Evolutionary conservation across 2,797 vertebrate species (phyloP).

Genomic region (Rhynchotus rufescens): DNA sequence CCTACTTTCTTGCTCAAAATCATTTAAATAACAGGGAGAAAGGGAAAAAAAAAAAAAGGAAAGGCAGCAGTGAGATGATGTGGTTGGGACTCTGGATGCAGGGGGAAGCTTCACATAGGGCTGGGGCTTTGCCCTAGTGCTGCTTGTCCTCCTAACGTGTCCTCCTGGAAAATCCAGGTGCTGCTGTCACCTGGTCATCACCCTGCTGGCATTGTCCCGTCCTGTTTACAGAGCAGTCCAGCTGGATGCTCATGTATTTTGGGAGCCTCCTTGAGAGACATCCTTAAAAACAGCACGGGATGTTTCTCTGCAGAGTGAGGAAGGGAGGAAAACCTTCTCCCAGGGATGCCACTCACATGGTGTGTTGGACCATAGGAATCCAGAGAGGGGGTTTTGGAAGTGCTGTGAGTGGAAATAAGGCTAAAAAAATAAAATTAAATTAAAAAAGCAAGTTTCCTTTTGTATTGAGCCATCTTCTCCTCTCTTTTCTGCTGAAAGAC

Average conservation of each 20-base stretch:
- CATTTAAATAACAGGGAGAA: slow-evolving; percentile 84
- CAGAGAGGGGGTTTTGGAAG: neutral
- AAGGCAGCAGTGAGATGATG: neutral
- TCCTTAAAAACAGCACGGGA: rapidly evolving
- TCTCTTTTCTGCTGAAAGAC: neutral
- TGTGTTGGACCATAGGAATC: neutral
- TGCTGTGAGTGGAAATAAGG: slow-evolving; percentile 55
- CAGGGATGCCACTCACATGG: neutral
- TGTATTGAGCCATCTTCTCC: slow-evolving; percentile 43
- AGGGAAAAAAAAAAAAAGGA: slow-evolving; percentile 39
- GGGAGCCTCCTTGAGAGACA: neutral
- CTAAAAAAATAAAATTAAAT: slow-evolving; percentile 48
- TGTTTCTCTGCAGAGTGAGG: rapidly evolving
- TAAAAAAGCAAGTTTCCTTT: neutral
- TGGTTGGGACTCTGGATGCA: neutral
- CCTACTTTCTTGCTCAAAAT: slow-evolving; percentile 97
- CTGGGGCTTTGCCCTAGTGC: neutral
- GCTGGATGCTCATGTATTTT: neutral
- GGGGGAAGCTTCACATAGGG: neutral
- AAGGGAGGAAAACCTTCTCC: neutral
- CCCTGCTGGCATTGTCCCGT: rapidly evolving
- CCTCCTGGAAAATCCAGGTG: neutral
- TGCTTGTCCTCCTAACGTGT: neutral
- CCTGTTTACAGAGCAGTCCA: rapidly evolving
- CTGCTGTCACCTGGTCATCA: neutral